Base-by-base conservation (phyloP, 2,797 vertebrate genomes). In the Syngnathus rostellatus region DNA sequence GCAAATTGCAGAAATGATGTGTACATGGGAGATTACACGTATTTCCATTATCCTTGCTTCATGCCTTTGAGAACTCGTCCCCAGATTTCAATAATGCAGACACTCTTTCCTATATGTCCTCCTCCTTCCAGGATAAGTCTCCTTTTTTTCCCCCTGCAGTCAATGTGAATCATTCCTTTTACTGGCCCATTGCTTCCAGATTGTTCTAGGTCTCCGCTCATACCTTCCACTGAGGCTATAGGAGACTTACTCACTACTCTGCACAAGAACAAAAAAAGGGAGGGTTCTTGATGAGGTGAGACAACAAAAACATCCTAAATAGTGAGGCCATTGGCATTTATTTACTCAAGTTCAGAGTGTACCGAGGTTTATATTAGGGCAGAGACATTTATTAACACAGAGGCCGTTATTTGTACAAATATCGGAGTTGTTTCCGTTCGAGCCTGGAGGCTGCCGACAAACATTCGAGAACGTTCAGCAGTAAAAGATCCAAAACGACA, bases 101-200 rank as follows among this genome's bases (percentile, higher is more conserved):
- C 55, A 8, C 31, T 57, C 55, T 17, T 60, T 40, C 40, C 67
- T 19, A 10, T 8, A 17, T 64, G 19, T 40, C 19, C 78, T 66
- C 19, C 78, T 66, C 62, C 68, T 72, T 67, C 65, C 63, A 54
- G 74, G 10, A 6, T 1, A 60, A 70, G 67, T 74, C 62, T 77
- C 65, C 41, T 43, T 43, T 69, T 77, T 77, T 74, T 78, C 75
- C 72, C 71, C 59, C 38, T 1, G 70, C 73, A 71, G 77, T 80
- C 19, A 43, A 59, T 37, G 14, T 76, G 81, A 82, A 77, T 83
- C 78, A 77, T 74, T 70, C 67, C 71, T 73, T 74, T 76, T 64
- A 5, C 75, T 69, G 79, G 79, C 67, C 72, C 77, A 75, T 81
- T 83, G 77, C 80, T 73, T 79, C 69, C 73, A 72, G 66, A 77